phyloP scores from a whole-genome alignment of 2,113 vertebrate genomes.

The Spermophilus dauricus region DNA sequence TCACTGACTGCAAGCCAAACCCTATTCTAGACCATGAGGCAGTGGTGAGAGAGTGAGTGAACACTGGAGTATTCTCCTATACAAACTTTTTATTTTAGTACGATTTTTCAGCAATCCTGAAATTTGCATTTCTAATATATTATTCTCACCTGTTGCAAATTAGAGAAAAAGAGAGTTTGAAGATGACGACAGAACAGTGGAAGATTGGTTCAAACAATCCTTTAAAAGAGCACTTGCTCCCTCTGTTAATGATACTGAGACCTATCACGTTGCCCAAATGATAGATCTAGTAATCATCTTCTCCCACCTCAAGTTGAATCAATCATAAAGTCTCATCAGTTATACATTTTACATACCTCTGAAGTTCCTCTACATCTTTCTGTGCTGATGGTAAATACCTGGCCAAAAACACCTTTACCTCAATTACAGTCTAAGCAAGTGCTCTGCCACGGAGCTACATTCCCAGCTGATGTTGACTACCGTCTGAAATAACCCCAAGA shows the following conservation, averaged over 20 bases:
- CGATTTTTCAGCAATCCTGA: neutral
- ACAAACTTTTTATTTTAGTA: neutral
- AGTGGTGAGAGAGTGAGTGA: neutral
- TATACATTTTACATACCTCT: neutral
- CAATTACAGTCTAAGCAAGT: neutral
- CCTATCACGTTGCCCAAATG: neutral
- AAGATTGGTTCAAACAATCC: neutral
- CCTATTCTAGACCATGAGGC: neutral
- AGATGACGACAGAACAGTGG: neutral
- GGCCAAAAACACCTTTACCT: neutral
- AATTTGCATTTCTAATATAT: neutral
- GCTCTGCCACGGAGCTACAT: too few relatives aligned
- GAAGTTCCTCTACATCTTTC: neutral
- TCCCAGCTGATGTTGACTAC: neutral
- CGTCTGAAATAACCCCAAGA: neutral
- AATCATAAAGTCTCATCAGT: neutral
- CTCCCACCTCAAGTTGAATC: neutral
- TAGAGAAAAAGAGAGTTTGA: neutral
- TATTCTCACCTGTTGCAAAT: neutral
- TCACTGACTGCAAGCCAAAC: neutral
- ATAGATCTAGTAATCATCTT: neutral
- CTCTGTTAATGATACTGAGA: neutral
- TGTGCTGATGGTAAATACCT: neutral
- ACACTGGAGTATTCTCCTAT: neutral
- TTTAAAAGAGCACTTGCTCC: neutral